Evolutionary conservation across 2,797 vertebrate genomes (phyloP).

Genomic region (Leuciscus waleckii): DNA sequence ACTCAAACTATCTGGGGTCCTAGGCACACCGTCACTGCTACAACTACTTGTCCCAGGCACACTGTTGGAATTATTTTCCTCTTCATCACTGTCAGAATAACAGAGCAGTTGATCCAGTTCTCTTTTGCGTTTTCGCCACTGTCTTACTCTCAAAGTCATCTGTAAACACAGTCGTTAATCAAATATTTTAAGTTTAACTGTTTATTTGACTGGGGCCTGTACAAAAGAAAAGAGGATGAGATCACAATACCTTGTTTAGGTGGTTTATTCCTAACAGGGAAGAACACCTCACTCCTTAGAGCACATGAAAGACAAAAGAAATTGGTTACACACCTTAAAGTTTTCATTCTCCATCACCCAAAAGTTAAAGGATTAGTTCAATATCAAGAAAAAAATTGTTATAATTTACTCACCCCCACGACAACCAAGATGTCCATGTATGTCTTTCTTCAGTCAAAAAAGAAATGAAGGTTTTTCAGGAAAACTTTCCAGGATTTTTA

Average conservation of each 20-base stretch:
- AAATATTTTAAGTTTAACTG: background rate
- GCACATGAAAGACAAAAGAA: too few relatives aligned
- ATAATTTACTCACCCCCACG: too few relatives aligned
- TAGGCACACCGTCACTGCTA: background rate
- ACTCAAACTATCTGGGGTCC: background rate
- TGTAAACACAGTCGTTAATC: background rate
- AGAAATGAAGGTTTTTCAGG: too few relatives aligned
- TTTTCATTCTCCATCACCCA: too few relatives aligned
- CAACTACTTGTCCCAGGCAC: background rate
- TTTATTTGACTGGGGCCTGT: background rate
- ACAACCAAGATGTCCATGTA: too few relatives aligned
- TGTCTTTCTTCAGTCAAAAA: too few relatives aligned
- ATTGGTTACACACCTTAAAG: too few relatives aligned
- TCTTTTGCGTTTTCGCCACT: background rate
- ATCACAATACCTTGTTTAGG: background rate
- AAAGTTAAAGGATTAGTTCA: too few relatives aligned
- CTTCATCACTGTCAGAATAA: slow-evolving; percentile 18
- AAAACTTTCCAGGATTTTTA: too few relatives aligned
- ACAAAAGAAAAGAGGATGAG: background rate
- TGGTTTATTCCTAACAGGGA: too few relatives aligned
- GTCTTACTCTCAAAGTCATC: background rate
- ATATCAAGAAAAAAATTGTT: too few relatives aligned
- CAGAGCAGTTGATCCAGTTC: background rate
- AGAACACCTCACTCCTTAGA: too few relatives aligned
- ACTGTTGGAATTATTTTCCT: background rate